These are phyloP conservation scores for Porphyrio hochstetteri DNA, from an alignment of 2,113 vertebrate species.

Conservation along the genomic window DNA sequence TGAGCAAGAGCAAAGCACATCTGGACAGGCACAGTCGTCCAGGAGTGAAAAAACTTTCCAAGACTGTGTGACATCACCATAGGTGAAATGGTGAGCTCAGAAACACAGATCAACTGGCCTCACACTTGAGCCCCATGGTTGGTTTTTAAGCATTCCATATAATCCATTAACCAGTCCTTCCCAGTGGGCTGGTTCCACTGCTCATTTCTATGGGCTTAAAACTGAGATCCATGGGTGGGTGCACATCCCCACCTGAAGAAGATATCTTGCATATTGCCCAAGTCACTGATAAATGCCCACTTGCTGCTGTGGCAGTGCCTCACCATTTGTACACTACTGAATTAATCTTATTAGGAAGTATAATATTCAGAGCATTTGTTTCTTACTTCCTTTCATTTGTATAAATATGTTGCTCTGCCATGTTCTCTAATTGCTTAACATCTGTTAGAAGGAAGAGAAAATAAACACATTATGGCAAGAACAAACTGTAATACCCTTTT, in stretches of 20 bases:
- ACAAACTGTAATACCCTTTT: slow-evolving; percentile 26
- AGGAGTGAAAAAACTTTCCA: background rate
- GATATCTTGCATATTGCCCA: background rate
- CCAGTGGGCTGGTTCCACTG: background rate
- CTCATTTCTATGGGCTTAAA: background rate
- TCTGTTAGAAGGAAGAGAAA: slow-evolving; percentile 59
- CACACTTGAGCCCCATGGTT: accelerated
- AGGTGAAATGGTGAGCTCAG: background rate
- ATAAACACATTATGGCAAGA: slow-evolving; percentile 63
- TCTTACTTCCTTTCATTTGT: slow-evolving; percentile 64
- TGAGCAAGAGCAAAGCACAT: background rate
- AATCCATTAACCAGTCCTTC: background rate
- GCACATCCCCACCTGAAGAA: background rate
- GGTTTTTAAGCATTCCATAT: background rate
- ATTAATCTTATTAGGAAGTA: slow-evolving; percentile 47
- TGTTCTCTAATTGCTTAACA: slow-evolving; percentile 65
- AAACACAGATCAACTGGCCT: background rate
- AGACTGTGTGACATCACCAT: background rate
- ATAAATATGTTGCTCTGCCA: slow-evolving; percentile 61
- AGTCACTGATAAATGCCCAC: background rate
- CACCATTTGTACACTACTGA: background rate
- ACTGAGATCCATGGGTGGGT: accelerated
- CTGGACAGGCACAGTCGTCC: background rate
- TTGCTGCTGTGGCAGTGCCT: background rate
- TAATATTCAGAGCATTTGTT: slow-evolving; percentile 20